Percentiles rank a stretch among this genome's conserved stretches.
phyloP scores from a whole-genome alignment of 2,888 invertebrate genomes.

The Clistopyga incitator region DNA sequence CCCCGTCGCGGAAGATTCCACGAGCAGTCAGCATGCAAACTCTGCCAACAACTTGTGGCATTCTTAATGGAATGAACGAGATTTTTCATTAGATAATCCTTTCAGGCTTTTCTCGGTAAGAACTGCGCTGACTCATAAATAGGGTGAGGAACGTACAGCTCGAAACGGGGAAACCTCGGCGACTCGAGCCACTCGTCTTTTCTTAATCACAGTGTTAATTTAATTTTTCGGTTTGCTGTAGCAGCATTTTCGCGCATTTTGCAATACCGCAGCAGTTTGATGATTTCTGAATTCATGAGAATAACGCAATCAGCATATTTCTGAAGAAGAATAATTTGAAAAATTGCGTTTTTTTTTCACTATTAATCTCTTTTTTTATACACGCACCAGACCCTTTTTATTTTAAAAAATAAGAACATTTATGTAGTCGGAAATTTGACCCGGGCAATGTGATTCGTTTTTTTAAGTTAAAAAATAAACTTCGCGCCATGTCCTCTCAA shows the following conservation, averaged over 20 bases:
- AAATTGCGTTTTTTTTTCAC: too few species aligned
- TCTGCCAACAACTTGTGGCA: constrained; percentile 61
- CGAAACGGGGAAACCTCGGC: neutral
- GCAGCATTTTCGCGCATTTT: constrained; percentile 9
- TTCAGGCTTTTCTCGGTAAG: neutral
- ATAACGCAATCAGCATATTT: too few species aligned
- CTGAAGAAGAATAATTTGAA: too few species aligned
- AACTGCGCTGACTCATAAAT: constrained; percentile 25
- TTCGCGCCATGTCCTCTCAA: too few species aligned
- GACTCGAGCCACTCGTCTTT: neutral
- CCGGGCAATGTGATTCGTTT: too few species aligned
- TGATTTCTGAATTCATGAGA: neutral
- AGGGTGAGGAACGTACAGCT: constrained; percentile 23
- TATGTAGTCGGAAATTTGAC: too few species aligned
- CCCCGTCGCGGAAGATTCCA: constrained; percentile 10
- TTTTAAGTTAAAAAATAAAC: neutral
- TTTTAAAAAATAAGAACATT: too few species aligned
- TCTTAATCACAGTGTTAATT: constrained; percentile 15
- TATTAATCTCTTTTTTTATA: too few species aligned
- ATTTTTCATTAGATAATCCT: constrained; percentile 53
- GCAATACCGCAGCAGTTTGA: constrained; percentile 22
- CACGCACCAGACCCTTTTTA: too few species aligned
- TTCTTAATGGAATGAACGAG: constrained; percentile 59
- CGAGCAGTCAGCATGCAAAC: constrained; percentile 16
- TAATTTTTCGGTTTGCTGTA: neutral